Percentiles rank a stretch among this genome's conserved stretches.
Conservation (phyloP, 2,797 vertebrate species). For the Gymnoscopelus braueri region DNA sequence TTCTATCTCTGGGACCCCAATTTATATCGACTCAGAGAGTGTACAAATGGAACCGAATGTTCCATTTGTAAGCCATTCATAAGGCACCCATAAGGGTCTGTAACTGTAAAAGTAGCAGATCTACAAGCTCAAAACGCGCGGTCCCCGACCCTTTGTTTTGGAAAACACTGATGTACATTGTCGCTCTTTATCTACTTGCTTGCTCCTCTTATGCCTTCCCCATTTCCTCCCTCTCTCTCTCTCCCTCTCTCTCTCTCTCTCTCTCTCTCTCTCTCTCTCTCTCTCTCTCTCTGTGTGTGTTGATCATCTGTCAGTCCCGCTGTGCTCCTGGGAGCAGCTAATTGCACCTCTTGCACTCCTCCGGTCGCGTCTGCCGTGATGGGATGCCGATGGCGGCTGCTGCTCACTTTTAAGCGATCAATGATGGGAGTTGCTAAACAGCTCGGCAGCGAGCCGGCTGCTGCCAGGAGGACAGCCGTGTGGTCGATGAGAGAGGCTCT, state of each 20-base stretch:
- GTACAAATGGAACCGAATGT: too few species aligned
- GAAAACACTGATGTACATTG: too few species aligned
- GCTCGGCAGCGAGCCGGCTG: constrained; percentile 38
- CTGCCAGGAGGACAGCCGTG: constrained; percentile 1
- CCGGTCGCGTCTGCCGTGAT: constrained; percentile 66
- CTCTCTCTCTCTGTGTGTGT: constrained; percentile 10
- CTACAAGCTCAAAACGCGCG: too few species aligned
- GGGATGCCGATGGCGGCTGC: constrained; percentile 77
- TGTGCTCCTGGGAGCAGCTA: constrained; percentile 76
- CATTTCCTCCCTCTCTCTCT: constrained; percentile 18
- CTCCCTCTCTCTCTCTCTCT: constrained; percentile 10
- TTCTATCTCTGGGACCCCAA: too few species aligned
- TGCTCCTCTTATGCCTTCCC: constrained; percentile 1
- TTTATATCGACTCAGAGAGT: too few species aligned
- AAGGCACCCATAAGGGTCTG: too few species aligned
- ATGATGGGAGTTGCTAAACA: constrained; percentile 74
- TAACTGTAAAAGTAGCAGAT: too few species aligned
- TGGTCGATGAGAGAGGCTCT: constrained; percentile 42
- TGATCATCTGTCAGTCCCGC: constrained; percentile 77
- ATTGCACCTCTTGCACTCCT: constrained; percentile 81
- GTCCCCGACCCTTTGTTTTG: too few species aligned
- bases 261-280: constrained; percentile 2
- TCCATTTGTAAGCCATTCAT: too few species aligned
- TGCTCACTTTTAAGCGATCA: constrained; percentile 74
- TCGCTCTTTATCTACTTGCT: too few species aligned